Evolutionary conservation across 1,140 invertebrate species (phyloP), one percentile per base, ranked within the genome.

Genomic region (Bombus difficillimus): DNA sequence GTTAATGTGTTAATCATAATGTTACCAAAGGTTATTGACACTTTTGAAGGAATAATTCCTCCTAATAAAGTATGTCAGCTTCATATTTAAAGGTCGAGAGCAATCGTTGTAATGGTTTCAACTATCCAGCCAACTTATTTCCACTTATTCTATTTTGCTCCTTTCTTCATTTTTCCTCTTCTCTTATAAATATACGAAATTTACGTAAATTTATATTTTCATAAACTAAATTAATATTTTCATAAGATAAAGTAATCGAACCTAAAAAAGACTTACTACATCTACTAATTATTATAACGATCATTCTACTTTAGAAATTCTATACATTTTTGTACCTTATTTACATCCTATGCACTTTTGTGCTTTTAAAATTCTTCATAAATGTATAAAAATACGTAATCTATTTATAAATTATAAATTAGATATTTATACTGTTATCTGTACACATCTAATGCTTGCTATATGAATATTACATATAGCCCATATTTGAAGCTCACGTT

Each of bases 61-160:
- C 2, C 34, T 32, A 86, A 76, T 86, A 37, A 73, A 83, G 28
- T 83, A 80, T 83, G 81, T 83, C 81, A 75, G 81, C 6, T 41
- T 25, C 41, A 25, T 69, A 71, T 71, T 76, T 86, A 83, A 86
- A 83, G 81, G 43, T 81, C 78, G 71, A n/a, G 69, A 32, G 9
- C 78, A 80, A 81, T 81, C 59, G 39, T 68, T 64, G 32, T 66
- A 81, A 81, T 74, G 10, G 78, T 22, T 73, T 57, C 62, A 74
- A 68, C 34, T 74, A 43, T 41, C 43, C 32, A 41, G 41, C 64
- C 37, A 83, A 71, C 34, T n/a, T 72, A 39, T 53, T 85, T 59
- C 32, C 41, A 85, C 32, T 69, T 69, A 53, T 39, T 68, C n/a
- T 47, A 57, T 59, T 32, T n/a, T 32, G 6, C 6, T n/a, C 6